Evolutionary conservation across 2,888 invertebrate species (phyloP).

Genomic region (Auanema freiburgensis): DNA sequence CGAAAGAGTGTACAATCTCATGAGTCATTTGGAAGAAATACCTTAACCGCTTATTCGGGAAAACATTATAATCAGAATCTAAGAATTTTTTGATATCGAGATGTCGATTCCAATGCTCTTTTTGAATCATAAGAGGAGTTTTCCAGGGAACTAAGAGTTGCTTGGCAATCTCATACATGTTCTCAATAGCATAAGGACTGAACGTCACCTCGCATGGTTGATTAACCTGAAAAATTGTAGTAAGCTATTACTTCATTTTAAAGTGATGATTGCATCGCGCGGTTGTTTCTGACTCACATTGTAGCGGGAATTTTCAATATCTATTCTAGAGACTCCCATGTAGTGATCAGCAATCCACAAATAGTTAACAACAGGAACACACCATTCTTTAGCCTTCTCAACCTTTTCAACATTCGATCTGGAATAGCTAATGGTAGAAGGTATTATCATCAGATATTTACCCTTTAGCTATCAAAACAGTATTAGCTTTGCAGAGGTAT

Average conservation of each 20-base stretch:
- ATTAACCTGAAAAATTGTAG: slow-evolving; percentile 5
- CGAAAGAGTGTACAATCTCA: too few relatives aligned
- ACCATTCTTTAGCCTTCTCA: slow-evolving; percentile 87
- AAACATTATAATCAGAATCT: slow-evolving; percentile 34
- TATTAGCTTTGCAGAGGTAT: slow-evolving; percentile 69
- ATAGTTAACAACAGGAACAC: slow-evolving; percentile 82
- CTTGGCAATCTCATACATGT: slow-evolving; percentile 20
- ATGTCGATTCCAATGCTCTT: slow-evolving; percentile 33
- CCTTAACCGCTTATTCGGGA: slow-evolving; percentile 44
- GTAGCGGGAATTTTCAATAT: slow-evolving; percentile 25
- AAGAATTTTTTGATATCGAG: slow-evolving; percentile 24
- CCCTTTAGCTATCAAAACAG: slow-evolving; percentile 69
- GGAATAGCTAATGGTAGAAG: background rate
- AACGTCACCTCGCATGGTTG: slow-evolving; percentile 16
- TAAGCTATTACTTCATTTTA: background rate
- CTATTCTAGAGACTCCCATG: slow-evolving; percentile 18
- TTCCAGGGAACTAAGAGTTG: slow-evolving; percentile 48
- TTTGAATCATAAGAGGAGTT: slow-evolving; percentile 31
- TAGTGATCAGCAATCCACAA: slow-evolving; percentile 55
- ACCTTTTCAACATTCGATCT: slow-evolving; percentile 73
- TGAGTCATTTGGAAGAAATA: slow-evolving; percentile 11
- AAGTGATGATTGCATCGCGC: background rate
- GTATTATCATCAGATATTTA: slow-evolving; percentile 43
- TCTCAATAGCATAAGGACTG: slow-evolving; percentile 31
- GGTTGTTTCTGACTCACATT: background rate